A percentile compares a stretch with the other conserved stretches of the same genome.
Conservation (phyloP, 2,113 vertebrate genomes). For the Odocoileus virginianus region DNA sequence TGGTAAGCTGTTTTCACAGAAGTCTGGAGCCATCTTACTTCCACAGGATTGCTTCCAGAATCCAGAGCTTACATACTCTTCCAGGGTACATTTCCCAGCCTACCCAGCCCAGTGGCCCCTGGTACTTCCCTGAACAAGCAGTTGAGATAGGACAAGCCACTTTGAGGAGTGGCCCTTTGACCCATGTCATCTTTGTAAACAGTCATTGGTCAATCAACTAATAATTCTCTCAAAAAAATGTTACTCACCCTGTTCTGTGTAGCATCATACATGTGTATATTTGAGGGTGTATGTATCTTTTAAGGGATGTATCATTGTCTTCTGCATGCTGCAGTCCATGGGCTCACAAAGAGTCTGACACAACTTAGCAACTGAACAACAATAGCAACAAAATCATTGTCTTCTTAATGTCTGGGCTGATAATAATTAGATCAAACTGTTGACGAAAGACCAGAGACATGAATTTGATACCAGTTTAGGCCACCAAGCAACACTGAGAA, state of each 20-base stretch:
- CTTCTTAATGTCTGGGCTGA: background rate
- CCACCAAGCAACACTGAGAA: background rate
- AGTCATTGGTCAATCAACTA: background rate
- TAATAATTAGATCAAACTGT: background rate
- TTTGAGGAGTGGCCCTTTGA: background rate
- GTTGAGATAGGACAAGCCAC: background rate
- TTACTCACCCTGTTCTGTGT: background rate
- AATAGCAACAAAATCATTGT: background rate
- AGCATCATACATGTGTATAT: background rate
- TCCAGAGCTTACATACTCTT: background rate
- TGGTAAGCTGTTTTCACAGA: background rate
- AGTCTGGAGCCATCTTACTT: background rate
- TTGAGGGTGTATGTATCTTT: background rate
- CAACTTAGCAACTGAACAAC: background rate
- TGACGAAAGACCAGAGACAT: background rate
- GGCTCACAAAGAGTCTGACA: background rate
- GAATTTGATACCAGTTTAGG: background rate
- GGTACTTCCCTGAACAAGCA: background rate
- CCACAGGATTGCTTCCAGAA: background rate
- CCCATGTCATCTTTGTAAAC: background rate
- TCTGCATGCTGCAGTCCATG: background rate
- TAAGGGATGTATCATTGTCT: background rate
- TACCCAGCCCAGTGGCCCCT: background rate
- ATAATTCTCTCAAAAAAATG: background rate
- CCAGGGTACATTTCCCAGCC: background rate